These are phyloP conservation scores for Cyprinodon brontotheroides DNA, from an alignment of 2,113 vertebrate genomes.

Conservation along the genomic window DNA sequence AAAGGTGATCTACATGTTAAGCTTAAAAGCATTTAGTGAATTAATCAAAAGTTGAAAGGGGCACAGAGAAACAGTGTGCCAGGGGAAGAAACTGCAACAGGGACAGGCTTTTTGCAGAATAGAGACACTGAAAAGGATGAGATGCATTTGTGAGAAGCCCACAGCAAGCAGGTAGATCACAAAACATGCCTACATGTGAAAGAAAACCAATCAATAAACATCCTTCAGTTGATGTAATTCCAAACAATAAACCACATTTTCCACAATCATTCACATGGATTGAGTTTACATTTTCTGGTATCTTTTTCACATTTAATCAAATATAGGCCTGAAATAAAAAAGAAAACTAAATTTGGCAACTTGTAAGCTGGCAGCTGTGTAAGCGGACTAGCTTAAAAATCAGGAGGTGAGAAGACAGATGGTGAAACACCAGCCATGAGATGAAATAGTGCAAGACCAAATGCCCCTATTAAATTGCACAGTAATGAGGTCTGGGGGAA, in stretches of 20 bases:
- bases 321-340: not conserved
- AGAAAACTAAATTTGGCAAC: not conserved
- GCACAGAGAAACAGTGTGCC: constrained; percentile 21
- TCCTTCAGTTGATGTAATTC: not conserved
- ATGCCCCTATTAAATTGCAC: constrained; percentile 38
- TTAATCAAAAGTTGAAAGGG: constrained; percentile 61
- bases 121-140: constrained; percentile 8
- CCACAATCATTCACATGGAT: not conserved
- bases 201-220: not conserved
- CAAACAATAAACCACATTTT: constrained; percentile 8
- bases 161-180: not conserved
- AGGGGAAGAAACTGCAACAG: constrained; percentile 19
- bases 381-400: constrained; percentile 8
- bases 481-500: constrained; percentile 52
- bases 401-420: not conserved
- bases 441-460: constrained; percentile 34
- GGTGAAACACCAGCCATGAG: constrained; percentile 7
- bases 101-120: constrained; percentile 11
- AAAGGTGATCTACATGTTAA: constrained; percentile 40
- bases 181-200: constrained; percentile 4
- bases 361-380: not conserved
- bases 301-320: not conserved
- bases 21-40: constrained; percentile 45
- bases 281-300: not conserved
- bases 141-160: not conserved